A percentile compares a stretch with the other conserved stretches of the same genome.
Evolutionary conservation across 2,888 invertebrate genomes (phyloP).

Genomic region (Dynastes grantii): DNA sequence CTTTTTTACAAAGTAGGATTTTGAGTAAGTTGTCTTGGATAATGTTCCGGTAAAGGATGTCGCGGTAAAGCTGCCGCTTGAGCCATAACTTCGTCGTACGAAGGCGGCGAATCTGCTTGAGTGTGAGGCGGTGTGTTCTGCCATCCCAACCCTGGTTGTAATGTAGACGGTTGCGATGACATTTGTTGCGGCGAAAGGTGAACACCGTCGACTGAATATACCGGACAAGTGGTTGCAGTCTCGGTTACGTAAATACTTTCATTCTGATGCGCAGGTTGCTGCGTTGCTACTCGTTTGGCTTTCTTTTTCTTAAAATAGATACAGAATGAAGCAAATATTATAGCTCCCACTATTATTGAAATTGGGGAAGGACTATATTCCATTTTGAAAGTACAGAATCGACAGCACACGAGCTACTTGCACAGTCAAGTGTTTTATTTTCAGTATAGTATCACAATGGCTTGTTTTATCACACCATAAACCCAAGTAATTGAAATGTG

Average conservation of each 20-base stretch:
- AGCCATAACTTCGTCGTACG: neutral
- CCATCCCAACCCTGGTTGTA: too few species aligned
- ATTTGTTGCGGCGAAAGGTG: too few species aligned
- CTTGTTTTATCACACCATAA: neutral
- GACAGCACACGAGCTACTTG: neutral
- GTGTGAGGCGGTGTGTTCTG: too few species aligned
- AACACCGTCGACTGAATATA: too few species aligned
- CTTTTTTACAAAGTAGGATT: too few species aligned
- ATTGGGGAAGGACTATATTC: neutral
- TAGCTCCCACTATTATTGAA: neutral
- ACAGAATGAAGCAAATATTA: neutral
- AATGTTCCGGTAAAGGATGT: too few species aligned
- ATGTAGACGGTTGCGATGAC: too few species aligned
- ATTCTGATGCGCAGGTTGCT: neutral
- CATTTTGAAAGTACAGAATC: neutral
- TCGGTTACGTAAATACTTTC: neutral
- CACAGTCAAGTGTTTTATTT: neutral
- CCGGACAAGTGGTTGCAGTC: too few species aligned
- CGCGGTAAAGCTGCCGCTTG: neutral
- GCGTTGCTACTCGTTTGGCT: too few species aligned
- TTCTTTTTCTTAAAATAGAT: neutral
- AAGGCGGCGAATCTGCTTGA: constrained; percentile 1
- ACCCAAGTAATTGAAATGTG: neutral
- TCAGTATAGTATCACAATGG: neutral
- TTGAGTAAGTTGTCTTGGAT: too few species aligned